Base-by-base conservation (phyloP, 2,113 vertebrate genomes). In the Colaptes auratus region DNA sequence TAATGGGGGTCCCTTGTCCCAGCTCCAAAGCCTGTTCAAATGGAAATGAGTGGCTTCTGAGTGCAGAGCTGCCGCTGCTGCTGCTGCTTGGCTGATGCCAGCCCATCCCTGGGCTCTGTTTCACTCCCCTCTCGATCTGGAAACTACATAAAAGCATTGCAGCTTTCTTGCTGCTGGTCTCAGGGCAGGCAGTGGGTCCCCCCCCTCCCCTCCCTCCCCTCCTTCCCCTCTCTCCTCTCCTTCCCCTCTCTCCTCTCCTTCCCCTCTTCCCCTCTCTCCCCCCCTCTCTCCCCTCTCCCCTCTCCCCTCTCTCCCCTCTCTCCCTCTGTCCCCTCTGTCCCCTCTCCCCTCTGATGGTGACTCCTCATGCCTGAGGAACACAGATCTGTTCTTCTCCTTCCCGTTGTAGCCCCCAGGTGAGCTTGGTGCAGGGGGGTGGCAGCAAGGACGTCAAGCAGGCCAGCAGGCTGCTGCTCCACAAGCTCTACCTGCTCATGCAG, bases 381-480 rank as follows among this genome's bases (percentile, higher is more conserved):
- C 72, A 81, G 60, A 85, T 66, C 69, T 86, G 3, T 96, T 97
- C 61, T 95, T 95, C 63, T 94, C 55, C 90, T 95, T 93, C 63
- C 59, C 3, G 25, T 31, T 86, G 35, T 30, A 98, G 98, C 94
- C 96, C 82, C 85, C 93, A 42, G 71, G 72, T 87, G 83, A 95
- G 83, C 72, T 79, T 95, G 30, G 80, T 80, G 92, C 91, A 82
- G 25, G 95, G 85, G 20, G 59, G 69, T 61, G 77, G 83, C 15
- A 95, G 96, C 12, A 82, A 96, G 50, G 97, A 98, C 89, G 94
- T 98, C 5, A 98, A 97, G 95, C 98, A 98, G 94, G 98, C 98
- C 83, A 98, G 99, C 93, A 96, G 98, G 92, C 90, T 97, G 9
- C 86, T 98, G 77, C 96, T 98, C 66, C 85, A 92, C 28, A 98